Evolutionary conservation across 2,797 vertebrate genomes (phyloP).

Genomic region (Sebastes ruberrimus): DNA sequence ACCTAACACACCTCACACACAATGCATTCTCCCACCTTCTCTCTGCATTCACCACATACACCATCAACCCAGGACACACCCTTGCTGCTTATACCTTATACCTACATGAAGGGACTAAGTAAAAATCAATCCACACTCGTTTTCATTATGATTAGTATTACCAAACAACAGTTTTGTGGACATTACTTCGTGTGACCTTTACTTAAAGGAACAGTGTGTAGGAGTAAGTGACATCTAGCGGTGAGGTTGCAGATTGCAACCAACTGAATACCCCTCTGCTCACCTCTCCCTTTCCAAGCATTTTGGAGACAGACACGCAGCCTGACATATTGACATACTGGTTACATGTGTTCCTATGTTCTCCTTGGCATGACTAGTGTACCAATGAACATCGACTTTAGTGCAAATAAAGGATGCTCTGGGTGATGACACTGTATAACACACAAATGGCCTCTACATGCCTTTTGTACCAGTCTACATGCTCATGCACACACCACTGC

Average conservation of each 20-base stretch:
- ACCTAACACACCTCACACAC: constrained; percentile 41
- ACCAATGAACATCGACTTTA: too few species aligned
- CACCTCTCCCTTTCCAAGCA: too few species aligned
- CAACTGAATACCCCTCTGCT: too few species aligned
- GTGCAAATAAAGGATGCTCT: too few species aligned
- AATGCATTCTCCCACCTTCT: constrained; percentile 15
- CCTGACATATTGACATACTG: background rate
- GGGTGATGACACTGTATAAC: background rate
- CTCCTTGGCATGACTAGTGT: too few species aligned
- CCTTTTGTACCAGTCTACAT: background rate
- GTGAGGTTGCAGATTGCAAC: too few species aligned
- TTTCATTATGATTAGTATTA: background rate
- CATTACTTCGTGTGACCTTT: too few species aligned
- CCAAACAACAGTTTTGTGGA: too few species aligned
- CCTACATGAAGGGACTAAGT: background rate
- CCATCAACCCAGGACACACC: background rate
- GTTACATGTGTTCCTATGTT: too few species aligned
- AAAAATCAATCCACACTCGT: background rate
- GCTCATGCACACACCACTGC: background rate
- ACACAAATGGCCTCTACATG: background rate
- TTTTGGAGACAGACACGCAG: background rate
- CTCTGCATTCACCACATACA: constrained; percentile 27
- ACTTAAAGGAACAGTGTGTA: too few species aligned
- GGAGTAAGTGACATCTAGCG: too few species aligned
- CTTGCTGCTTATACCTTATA: background rate